Percentiles rank a stretch among this genome's conserved stretches.
Conservation (phyloP, 2,113 vertebrate genomes). For the Peucedramus taeniatus region DNA sequence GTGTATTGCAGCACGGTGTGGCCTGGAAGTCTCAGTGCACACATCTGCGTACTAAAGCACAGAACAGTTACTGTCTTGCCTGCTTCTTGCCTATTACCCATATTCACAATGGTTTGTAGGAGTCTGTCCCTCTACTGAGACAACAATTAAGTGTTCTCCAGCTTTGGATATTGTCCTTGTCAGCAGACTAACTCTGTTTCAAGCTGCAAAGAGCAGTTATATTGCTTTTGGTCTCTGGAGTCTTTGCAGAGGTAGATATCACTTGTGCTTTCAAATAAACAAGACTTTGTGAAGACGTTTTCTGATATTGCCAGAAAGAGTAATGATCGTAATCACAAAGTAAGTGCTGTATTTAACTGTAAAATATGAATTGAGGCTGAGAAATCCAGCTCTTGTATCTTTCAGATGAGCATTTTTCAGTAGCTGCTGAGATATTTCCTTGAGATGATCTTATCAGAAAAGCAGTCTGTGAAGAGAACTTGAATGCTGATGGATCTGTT, state of each 20-base stretch:
- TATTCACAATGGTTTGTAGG: neutral
- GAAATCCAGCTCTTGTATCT: neutral
- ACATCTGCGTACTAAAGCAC: neutral
- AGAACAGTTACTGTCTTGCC: neutral
- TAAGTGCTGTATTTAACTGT: neutral
- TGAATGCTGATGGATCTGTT: neutral
- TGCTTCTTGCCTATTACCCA: neutral
- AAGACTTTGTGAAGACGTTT: neutral
- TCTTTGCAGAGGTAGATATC: neutral
- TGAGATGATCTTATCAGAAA: neutral
- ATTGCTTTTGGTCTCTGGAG: neutral
- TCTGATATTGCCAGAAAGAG: neutral
- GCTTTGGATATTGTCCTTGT: neutral
- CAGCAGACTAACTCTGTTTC: neutral
- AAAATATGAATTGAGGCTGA: neutral
- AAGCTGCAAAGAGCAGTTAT: neutral
- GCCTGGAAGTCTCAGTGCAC: neutral
- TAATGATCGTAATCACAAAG: neutral
- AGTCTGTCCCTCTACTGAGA: neutral
- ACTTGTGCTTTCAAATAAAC: neutral
- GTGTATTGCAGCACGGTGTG: neutral
- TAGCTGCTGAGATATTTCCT: neutral
- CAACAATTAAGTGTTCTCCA: neutral
- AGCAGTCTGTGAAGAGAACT: neutral
- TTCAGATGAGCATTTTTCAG: neutral